A percentile compares a stretch with the other conserved stretches of the same genome.
phyloP scores from a whole-genome alignment of 1,140 invertebrate genomes.

The Papilio polytes region DNA sequence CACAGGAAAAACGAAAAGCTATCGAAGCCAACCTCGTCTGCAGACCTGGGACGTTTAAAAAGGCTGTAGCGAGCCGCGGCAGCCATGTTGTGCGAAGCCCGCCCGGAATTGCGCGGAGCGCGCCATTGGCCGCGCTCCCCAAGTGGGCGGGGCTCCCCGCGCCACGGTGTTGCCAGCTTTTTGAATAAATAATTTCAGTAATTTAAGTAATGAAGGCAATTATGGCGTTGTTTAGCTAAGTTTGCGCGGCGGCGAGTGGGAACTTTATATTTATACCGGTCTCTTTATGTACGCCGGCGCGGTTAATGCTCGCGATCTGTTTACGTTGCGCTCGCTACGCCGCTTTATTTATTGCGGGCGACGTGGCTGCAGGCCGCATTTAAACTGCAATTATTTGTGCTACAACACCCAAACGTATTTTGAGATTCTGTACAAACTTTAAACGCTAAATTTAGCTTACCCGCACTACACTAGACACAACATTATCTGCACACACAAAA shows the following conservation, averaged over 20 bases:
- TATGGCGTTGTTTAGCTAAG: slow-evolving; percentile 84
- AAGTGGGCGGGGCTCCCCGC: slow-evolving; percentile 61
- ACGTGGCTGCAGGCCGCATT: slow-evolving; percentile 73
- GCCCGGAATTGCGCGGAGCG: slow-evolving; percentile 52
- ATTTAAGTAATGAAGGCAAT: slow-evolving; percentile 84
- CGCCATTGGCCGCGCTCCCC: slow-evolving; percentile 60
- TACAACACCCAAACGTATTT: slow-evolving; percentile 75
- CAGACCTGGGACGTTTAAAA: slow-evolving; percentile 27
- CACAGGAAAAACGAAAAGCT: slow-evolving; percentile 46
- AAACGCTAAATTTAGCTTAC: slow-evolving; percentile 43
- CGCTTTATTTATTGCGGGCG: slow-evolving; percentile 77
- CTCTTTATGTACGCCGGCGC: slow-evolving; percentile 82
- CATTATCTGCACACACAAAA: not conserved
- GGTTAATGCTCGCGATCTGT: slow-evolving; percentile 83
- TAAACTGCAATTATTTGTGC: slow-evolving; percentile 82
- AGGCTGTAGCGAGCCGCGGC: slow-evolving; percentile 45
- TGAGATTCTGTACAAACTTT: slow-evolving; percentile 66
- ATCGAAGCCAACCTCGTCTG: slow-evolving; percentile 23
- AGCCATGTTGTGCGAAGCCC: slow-evolving; percentile 75
- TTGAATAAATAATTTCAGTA: slow-evolving; percentile 84
- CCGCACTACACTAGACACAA: not conserved
- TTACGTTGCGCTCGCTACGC: slow-evolving; percentile 68
- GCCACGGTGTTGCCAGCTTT: slow-evolving; percentile 83
- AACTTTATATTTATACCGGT: slow-evolving; percentile 83
- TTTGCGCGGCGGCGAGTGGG: slow-evolving; percentile 81